phyloP scores from a whole-genome alignment of 2,888 invertebrate species.

The Cephus spinipes region DNA sequence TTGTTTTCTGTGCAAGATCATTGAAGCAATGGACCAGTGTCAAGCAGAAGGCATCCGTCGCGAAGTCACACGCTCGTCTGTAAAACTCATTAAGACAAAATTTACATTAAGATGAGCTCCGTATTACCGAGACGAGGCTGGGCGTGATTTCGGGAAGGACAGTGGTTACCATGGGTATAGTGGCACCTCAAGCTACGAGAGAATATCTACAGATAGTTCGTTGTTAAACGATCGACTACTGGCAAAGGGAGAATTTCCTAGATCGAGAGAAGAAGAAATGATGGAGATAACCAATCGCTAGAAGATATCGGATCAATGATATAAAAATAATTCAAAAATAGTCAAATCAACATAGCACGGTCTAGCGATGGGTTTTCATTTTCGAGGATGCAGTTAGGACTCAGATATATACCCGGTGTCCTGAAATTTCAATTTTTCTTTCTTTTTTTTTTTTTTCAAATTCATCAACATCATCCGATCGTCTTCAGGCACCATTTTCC shows the following conservation, averaged over 20 bases:
- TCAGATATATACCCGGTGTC: background rate
- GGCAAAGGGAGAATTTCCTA: conserved; percentile 13
- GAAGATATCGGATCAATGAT: conserved; percentile 1
- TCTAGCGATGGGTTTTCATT: background rate
- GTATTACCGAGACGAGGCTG: conserved; percentile 27
- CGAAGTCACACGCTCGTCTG: conserved; percentile 47
- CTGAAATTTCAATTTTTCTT: background rate
- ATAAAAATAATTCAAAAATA: conserved; percentile 10
- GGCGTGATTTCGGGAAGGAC: conserved; percentile 54
- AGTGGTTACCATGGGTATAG: conserved; percentile 62
- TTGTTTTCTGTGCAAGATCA: conserved; percentile 34
- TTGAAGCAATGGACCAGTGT: conserved; percentile 27
- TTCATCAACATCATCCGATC: background rate
- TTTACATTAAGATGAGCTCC: conserved; percentile 20
- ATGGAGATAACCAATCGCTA: background rate
- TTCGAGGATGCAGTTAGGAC: background rate
- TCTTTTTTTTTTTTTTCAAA: too few species aligned
- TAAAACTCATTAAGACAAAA: conserved; percentile 31
- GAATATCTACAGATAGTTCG: conserved; percentile 25
- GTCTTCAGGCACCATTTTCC: background rate
- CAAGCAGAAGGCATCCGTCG: conserved; percentile 37
- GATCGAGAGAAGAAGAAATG: conserved; percentile 20
- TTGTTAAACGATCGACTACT: conserved; percentile 7
- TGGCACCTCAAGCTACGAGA: conserved; percentile 60
- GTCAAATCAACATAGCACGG: conserved; percentile 6